A percentile compares a stretch with the other conserved stretches of the same genome.
These are phyloP conservation scores for Corydoras maculifer DNA, from an alignment of 2,113 vertebrate species.

Conservation along the genomic window DNA sequence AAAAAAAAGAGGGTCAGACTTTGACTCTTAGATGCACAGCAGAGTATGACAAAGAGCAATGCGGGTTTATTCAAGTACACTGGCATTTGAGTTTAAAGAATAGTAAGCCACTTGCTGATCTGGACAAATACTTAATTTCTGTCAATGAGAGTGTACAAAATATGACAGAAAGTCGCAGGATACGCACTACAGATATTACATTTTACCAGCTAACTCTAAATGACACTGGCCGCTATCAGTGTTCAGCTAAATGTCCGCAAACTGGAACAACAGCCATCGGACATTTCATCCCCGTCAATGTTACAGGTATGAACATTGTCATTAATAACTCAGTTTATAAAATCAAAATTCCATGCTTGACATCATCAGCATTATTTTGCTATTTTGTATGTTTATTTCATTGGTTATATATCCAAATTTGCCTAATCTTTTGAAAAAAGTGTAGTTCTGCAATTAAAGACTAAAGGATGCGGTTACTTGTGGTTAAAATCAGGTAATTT, in stretches of 20 bases:
- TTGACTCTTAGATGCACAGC: slow-evolving; percentile 29
- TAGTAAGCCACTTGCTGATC: neutral
- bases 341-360: too few relatives aligned
- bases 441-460: too few relatives aligned
- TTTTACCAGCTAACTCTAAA: slow-evolving; percentile 1
- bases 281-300: slow-evolving; percentile 7
- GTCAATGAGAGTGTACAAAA: slow-evolving; percentile 23
- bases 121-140: neutral
- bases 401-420: too few relatives aligned
- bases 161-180: neutral
- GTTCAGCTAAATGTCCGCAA: slow-evolving; percentile 15
- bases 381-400: too few relatives aligned
- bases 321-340: neutral
- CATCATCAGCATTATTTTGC: too few relatives aligned
- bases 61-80: neutral
- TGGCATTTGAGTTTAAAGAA: neutral
- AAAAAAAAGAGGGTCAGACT: neutral
- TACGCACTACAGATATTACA: slow-evolving; percentile 7
- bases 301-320: slow-evolving; percentile 31
- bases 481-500: too few relatives aligned
- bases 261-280: slow-evolving; percentile 9
- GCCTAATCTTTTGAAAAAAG: too few relatives aligned
- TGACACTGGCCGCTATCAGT: slow-evolving; percentile 15
- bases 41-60: neutral
- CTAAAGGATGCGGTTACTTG: too few relatives aligned